Conservation (phyloP, 1,140 invertebrate species). For the Sarcophaga bullata region DNA sequence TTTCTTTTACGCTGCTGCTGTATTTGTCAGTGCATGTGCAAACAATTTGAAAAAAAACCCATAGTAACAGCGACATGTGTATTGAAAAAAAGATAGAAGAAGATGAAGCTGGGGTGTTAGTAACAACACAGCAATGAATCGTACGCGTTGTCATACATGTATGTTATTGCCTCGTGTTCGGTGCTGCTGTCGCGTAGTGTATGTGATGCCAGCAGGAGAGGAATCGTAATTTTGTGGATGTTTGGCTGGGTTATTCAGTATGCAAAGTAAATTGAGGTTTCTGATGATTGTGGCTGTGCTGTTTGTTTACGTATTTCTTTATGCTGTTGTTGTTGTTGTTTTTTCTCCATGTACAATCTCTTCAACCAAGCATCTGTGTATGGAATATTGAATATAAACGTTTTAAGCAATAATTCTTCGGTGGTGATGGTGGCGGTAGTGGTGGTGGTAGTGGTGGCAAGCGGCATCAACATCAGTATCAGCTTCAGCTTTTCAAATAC, state of each 20-base stretch:
- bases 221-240: neutral
- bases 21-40: neutral
- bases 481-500: neutral
- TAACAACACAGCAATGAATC: neutral
- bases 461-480: neutral
- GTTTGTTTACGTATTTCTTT: neutral
- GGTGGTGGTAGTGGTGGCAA: no score
- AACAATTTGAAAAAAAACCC: neutral
- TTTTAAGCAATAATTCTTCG: neutral
- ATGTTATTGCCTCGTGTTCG: neutral
- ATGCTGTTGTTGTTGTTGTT: neutral
- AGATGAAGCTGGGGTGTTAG: neutral
- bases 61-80: conserved; percentile 8
- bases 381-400: neutral
- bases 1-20: neutral
- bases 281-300: neutral
- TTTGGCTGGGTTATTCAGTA: neutral
- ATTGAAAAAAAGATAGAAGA: conserved; percentile 4
- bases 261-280: conserved; percentile 26
- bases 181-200: neutral
- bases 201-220: neutral
- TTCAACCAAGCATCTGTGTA: neutral
- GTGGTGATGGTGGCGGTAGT: no score
- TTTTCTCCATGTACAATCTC: neutral
- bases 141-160: no score